Evolutionary conservation across 2,113 vertebrate species (phyloP).

Genomic region (Stigmatopora nigra): DNA sequence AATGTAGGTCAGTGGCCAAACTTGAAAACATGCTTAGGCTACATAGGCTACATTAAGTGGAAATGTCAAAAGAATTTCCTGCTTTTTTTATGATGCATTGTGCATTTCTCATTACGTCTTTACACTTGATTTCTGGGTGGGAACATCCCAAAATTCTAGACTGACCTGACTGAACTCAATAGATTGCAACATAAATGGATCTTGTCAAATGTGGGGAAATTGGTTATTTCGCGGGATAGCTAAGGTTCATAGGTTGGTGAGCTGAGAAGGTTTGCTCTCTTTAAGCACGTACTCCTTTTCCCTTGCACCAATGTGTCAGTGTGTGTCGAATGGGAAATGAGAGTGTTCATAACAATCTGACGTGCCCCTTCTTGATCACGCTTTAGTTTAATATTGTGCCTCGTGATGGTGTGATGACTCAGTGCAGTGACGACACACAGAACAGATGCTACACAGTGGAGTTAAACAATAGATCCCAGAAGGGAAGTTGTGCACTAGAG

Average conservation of each 20-base stretch:
- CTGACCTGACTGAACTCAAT: not conserved
- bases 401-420: conserved; percentile 28
- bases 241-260: conserved; percentile 7
- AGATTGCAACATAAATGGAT: not conserved
- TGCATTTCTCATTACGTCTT: not conserved
- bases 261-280: not conserved
- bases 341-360: not conserved
- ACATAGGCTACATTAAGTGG: not conserved
- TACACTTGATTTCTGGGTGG: not conserved
- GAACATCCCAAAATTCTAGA: not conserved
- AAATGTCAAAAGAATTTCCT: not conserved
- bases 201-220: not conserved
- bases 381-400: conserved; percentile 9
- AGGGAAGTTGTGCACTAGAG: conserved; percentile 30
- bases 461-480: conserved; percentile 30
- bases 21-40: not conserved
- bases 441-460: conserved; percentile 56
- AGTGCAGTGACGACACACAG: conserved; percentile 34
- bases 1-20: not conserved
- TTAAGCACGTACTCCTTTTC: conserved; percentile 1
- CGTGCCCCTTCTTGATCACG: conserved; percentile 1
- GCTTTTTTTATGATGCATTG: conserved; percentile 1
- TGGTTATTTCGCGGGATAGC: not conserved
- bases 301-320: not conserved
- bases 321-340: not conserved